Base-by-base conservation (phyloP, 2,797 vertebrate species). In the Premnoplex brunnescens region DNA sequence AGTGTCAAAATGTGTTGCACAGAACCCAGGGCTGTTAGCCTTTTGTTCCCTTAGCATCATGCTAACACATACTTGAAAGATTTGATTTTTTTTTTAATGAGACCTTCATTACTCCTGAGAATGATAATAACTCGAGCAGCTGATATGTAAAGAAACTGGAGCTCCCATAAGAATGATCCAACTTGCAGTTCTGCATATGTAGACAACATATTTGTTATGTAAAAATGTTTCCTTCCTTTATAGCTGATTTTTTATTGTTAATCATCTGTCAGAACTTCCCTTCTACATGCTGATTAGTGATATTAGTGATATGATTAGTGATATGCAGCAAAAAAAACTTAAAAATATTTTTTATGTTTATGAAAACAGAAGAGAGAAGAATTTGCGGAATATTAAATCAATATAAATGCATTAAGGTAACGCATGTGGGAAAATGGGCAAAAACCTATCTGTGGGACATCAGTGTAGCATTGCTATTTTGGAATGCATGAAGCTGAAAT, bases 111-210 rank as follows among this genome's bases (percentile, higher is more conserved):
- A 44, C 32, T 62, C 23, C 44, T 85, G 32, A 75, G 34, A 87
- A 82, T 83, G 89, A 90, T 71, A 88, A 75, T 54, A 83, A 81
- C 55, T 75, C 44, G 56, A 74, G 43, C 18, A 26, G 64, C 48
- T 93, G 78, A 69, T 94, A 93, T 81, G 92, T 88, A 76, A 85
- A 84, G 78, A 90, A 96, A 93, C 30, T 73, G 43, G 72, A 95
- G 80, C 87, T 81, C 59, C 63, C 66, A 16, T 37, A 41, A 71
- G 34, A 91, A 71, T 90, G 88, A 94, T 88, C 79, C 13, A 60
- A 58, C 67, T 69, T 82, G 66, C 36, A 75, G 59, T 60, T 94
- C 76, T 90, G 55, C 55, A 43, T 92, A 69, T 30, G 34, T 27
- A 76, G 92, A 89, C 44, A 79, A 90, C 24, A 84, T 59, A 88